Percentiles rank a stretch among this genome's conserved stretches.
Evolutionary conservation across 2,797 vertebrate genomes (phyloP).

Genomic region (Brotogeris chrysoptera): DNA sequence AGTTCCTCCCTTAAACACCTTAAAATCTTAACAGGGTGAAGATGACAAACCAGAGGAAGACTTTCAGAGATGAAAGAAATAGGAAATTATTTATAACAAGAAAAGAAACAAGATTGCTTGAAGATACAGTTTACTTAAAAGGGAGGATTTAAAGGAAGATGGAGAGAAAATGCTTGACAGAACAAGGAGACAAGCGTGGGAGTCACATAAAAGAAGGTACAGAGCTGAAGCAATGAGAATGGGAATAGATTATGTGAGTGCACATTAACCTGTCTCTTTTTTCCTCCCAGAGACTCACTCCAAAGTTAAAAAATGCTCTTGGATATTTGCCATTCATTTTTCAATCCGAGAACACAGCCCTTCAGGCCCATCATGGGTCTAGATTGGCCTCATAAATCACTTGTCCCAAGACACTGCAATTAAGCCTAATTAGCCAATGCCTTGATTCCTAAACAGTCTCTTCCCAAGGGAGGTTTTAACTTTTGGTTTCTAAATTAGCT

Average conservation of each 20-base stretch:
- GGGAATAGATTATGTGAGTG: neutral
- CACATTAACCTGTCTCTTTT: slow-evolving; percentile 1
- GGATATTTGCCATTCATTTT: slow-evolving; percentile 59
- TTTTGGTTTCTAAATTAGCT: slow-evolving; percentile 71
- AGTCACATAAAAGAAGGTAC: neutral
- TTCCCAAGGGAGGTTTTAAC: slow-evolving; percentile 70
- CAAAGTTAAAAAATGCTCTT: slow-evolving; percentile 57
- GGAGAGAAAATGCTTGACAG: neutral
- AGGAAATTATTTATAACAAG: neutral
- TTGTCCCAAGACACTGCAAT: slow-evolving; percentile 73
- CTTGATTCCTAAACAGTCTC: slow-evolving; percentile 70
- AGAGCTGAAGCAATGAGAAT: neutral
- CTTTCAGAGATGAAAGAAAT: neutral
- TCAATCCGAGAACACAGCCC: slow-evolving; percentile 43
- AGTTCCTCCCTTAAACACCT: neutral
- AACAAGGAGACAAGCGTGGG: slow-evolving; percentile 9
- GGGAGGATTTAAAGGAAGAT: neutral
- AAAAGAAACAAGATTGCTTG: neutral
- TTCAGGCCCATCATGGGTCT: slow-evolving; percentile 61
- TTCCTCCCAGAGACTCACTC: neutral
- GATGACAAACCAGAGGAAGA: neutral
- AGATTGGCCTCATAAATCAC: slow-evolving; percentile 73
- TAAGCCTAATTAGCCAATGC: slow-evolving; percentile 71
- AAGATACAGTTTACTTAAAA: slow-evolving; percentile 25
- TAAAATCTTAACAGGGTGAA: neutral